Evolutionary conservation across 2,113 vertebrate genomes (phyloP).

Genomic region (Cyanocitta stelleri): DNA sequence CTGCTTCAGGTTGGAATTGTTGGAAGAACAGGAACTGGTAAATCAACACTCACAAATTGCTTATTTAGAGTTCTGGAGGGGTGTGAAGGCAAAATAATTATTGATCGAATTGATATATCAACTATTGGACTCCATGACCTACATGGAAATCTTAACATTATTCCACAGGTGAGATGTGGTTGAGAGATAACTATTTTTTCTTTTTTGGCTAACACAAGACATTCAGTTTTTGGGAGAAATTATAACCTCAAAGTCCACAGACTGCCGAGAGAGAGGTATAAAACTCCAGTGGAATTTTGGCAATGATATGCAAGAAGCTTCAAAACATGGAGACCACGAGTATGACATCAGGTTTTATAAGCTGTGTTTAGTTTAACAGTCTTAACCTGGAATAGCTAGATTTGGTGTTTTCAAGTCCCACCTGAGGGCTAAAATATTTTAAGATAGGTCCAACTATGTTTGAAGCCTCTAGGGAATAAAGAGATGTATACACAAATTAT

Average conservation of each 20-base stretch:
- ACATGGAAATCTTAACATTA: slow-evolving; percentile 61
- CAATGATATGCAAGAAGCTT: not conserved
- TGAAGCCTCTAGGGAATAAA: not conserved
- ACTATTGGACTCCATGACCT: slow-evolving; percentile 67
- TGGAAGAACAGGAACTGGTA: slow-evolving; percentile 64
- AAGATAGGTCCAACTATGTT: not conserved
- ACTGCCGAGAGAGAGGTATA: not conserved
- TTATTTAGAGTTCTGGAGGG: slow-evolving; percentile 66
- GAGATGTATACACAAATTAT: not conserved
- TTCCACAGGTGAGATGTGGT: slow-evolving; percentile 58
- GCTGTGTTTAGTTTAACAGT: not conserved
- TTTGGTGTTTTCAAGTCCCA: not conserved
- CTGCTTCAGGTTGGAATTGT: slow-evolving; percentile 63
- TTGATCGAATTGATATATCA: slow-evolving; percentile 66
- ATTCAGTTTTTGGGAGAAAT: not conserved
- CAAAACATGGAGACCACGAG: not conserved
- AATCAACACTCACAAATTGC: slow-evolving; percentile 62
- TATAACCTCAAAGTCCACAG: not conserved
- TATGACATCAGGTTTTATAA: not conserved
- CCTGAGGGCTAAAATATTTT: not conserved
- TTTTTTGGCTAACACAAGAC: not conserved
- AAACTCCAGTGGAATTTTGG: not conserved
- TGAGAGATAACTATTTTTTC: not conserved
- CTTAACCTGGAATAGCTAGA: not conserved
- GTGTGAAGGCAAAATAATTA: slow-evolving; percentile 62